Evolutionary conservation across 2,797 vertebrate genomes (phyloP).

Genomic region (Australoheros facetus): DNA sequence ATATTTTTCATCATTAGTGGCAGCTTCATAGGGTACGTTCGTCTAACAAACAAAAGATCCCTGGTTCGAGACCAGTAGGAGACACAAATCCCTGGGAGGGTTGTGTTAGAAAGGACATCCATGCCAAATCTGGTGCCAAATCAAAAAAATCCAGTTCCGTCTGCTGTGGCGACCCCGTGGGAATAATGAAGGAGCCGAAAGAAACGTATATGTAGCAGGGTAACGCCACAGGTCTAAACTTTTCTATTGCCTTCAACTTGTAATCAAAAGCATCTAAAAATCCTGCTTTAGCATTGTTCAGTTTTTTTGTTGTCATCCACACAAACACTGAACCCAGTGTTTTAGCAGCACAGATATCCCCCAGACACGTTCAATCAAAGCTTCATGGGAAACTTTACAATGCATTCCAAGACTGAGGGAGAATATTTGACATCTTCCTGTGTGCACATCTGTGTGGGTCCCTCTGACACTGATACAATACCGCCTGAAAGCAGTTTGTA

Average conservation of each 20-base stretch:
- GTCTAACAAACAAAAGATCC: background rate
- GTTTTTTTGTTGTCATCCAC: background rate
- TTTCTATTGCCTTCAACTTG: background rate
- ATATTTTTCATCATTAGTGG: background rate
- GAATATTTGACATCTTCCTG: slow-evolving; percentile 13
- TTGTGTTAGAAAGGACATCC: background rate
- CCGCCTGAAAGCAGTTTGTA: slow-evolving; percentile 38
- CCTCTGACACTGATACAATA: slow-evolving; percentile 1
- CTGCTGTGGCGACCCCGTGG: background rate
- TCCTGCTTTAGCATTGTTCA: background rate
- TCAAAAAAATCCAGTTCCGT: background rate
- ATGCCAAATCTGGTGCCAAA: background rate
- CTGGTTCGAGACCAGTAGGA: background rate
- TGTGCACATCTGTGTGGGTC: background rate
- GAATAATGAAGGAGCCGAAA: no score
- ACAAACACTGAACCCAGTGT: background rate
- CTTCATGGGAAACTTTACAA: slow-evolving; percentile 35
- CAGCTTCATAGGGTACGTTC: background rate
- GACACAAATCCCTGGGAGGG: background rate
- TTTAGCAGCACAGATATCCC: background rate
- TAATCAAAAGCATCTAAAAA: background rate
- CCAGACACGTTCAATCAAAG: background rate
- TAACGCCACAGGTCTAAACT: background rate
- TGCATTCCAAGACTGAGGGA: background rate
- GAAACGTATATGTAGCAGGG: background rate